Evolutionary conservation across 2,797 vertebrate genomes (phyloP).

Genomic region (Schizopygopsis pylzovi): DNA sequence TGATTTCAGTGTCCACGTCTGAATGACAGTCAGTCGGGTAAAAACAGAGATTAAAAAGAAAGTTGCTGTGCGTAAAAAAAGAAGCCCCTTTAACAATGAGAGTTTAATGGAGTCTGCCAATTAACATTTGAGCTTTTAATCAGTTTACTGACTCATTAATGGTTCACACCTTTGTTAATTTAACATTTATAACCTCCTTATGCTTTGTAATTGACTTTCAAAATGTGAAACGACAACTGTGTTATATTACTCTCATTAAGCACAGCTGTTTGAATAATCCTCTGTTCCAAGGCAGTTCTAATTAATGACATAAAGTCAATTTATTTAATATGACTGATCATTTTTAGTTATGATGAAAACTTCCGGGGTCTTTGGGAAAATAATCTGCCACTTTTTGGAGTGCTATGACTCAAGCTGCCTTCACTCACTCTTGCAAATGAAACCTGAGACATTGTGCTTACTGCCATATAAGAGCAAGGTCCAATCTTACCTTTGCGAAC

Average conservation of each 20-base stretch:
- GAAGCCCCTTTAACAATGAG: constrained; percentile 15
- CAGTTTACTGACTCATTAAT: constrained; percentile 50
- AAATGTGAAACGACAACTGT: constrained; percentile 46
- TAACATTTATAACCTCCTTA: constrained; percentile 52
- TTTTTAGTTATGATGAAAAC: constrained; percentile 18
- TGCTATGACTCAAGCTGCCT: constrained; percentile 1
- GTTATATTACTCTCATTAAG: constrained; percentile 48
- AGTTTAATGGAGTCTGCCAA: constrained; percentile 41
- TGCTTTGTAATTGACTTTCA: constrained; percentile 49
- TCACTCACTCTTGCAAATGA: constrained; percentile 5
- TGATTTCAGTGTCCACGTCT: neutral
- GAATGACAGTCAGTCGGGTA: constrained; percentile 1
- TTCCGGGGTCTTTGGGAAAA: constrained; percentile 15
- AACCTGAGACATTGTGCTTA: constrained; percentile 2
- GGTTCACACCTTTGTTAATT: constrained; percentile 50
- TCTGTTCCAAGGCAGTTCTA: constrained; percentile 13
- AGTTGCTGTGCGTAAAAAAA: neutral
- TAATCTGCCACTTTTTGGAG: constrained; percentile 15
- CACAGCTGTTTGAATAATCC: constrained; percentile 39
- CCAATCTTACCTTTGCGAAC: constrained; percentile 16
- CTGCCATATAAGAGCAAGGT: constrained; percentile 1
- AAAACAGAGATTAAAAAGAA: constrained; percentile 35
- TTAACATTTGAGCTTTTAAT: constrained; percentile 52
- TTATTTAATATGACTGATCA: constrained; percentile 9
- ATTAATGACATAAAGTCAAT: constrained; percentile 38